A percentile compares a stretch with the other conserved stretches of the same genome.
These are phyloP conservation scores for Heliothis subflexa DNA, from an alignment of 1,140 invertebrate genomes.

Conservation along the genomic window DNA sequence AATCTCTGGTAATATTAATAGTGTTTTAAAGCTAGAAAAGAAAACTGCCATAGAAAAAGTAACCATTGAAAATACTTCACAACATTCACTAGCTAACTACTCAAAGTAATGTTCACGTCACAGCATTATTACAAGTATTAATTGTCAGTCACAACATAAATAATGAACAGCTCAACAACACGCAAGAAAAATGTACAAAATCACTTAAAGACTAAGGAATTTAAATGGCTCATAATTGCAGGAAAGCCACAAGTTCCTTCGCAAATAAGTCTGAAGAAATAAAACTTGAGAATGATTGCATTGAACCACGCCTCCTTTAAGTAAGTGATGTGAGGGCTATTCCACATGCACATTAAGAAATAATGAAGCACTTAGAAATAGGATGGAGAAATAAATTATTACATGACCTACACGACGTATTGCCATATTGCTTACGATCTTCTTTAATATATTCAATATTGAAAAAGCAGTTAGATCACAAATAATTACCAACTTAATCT, in stretches of 20 bases:
- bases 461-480: too few species aligned
- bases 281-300: conserved; percentile 37
- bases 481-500: too few species aligned
- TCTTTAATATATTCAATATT: too few species aligned
- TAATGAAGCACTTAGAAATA: not conserved
- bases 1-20: too few species aligned
- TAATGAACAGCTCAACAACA: conserved; percentile 6
- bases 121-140: conserved; percentile 4
- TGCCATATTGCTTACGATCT: too few species aligned
- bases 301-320: not conserved
- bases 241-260: conserved; percentile 28
- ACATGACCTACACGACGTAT: too few species aligned
- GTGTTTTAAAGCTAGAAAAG: too few species aligned
- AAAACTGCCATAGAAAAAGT: too few species aligned
- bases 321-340: conserved; percentile 18
- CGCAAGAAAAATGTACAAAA: conserved; percentile 31
- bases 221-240: conserved; percentile 40
- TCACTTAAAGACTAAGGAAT: conserved; percentile 32
- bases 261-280: conserved; percentile 35
- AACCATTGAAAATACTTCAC: too few species aligned
- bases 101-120: not conserved
- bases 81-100: not conserved
- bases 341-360: not conserved
- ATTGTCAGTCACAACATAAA: conserved; percentile 6
- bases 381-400: too few species aligned